phyloP scores from a whole-genome alignment of 1,140 invertebrate genomes.

The Euschistus heros region DNA sequence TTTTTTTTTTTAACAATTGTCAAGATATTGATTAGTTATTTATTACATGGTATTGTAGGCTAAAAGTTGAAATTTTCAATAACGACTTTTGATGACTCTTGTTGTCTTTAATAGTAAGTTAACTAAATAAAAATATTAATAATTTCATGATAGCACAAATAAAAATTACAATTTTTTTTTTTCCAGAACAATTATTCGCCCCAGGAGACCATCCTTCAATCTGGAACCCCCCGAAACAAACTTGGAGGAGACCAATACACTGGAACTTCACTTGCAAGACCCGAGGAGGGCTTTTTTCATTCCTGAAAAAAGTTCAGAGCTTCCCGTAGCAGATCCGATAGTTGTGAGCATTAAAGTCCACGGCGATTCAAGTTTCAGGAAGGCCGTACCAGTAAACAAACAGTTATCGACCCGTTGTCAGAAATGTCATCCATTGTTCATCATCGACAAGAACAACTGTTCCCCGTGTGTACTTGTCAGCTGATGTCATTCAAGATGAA shows the following conservation, averaged over 20 bases:
- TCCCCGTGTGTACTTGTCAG: conserved; percentile 27
- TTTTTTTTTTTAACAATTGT: too few relatives aligned
- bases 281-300: conserved; percentile 26
- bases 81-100: too few relatives aligned
- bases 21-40: too few relatives aligned
- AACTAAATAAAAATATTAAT: too few relatives aligned
- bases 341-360: conserved; percentile 23
- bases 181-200: conserved; percentile 2
- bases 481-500: not conserved
- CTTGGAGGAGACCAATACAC: conserved; percentile 24
- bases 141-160: too few relatives aligned
- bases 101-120: too few relatives aligned
- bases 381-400: not conserved
- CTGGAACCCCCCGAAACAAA: not conserved
- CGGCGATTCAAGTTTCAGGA: conserved; percentile 13
- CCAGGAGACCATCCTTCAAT: not conserved
- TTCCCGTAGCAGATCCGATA: conserved; percentile 23
- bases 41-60: too few relatives aligned
- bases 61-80: too few relatives aligned
- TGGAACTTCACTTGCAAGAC: conserved; percentile 28
- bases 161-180: not conserved
- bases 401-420: conserved; percentile 5
- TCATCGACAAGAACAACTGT: conserved; percentile 27
- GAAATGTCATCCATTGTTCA: conserved; percentile 26
- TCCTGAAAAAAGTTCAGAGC: conserved; percentile 12